Conservation (phyloP, 2,113 vertebrate genomes). For the Myiagra hebetior region DNA sequence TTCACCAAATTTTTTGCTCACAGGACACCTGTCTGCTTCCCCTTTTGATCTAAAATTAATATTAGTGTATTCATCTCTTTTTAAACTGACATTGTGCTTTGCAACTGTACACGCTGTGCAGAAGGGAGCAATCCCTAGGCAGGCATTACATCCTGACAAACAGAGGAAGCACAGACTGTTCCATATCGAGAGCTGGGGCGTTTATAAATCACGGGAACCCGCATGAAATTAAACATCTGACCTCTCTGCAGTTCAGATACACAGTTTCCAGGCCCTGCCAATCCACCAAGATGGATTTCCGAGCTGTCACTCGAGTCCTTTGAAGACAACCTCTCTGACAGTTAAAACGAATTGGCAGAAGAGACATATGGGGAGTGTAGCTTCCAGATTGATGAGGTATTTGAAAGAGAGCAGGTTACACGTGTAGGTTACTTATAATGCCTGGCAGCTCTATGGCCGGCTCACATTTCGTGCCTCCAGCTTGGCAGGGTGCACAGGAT, state of each 20-base stretch:
- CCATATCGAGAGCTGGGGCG: not conserved
- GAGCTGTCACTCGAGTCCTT: not conserved
- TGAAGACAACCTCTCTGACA: conserved; percentile 50
- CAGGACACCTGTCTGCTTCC: not conserved
- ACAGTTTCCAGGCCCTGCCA: conserved; percentile 43
- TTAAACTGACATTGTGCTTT: not conserved
- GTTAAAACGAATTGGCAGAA: conserved; percentile 33
- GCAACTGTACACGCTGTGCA: rapidly evolving
- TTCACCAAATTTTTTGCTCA: not conserved
- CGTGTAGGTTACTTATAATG: not conserved
- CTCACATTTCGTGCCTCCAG: not conserved
- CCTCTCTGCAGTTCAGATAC: conserved; percentile 20
- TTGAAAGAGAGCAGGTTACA: conserved; percentile 15
- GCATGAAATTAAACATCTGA: conserved; percentile 34
- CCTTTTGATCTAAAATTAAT: not conserved
- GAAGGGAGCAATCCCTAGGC: not conserved
- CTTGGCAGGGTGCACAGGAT: not conserved
- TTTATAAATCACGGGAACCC: conserved; percentile 33
- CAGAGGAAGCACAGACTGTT: not conserved
- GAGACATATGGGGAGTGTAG: not conserved
- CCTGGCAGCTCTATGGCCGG: not conserved
- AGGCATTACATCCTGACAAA: not conserved
- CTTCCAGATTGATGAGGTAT: conserved; percentile 52
- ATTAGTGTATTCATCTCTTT: not conserved
- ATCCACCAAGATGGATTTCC: conserved; percentile 44